phyloP scores from a whole-genome alignment of 1,140 invertebrate species.

The Drosophila equinoxialis region DNA sequence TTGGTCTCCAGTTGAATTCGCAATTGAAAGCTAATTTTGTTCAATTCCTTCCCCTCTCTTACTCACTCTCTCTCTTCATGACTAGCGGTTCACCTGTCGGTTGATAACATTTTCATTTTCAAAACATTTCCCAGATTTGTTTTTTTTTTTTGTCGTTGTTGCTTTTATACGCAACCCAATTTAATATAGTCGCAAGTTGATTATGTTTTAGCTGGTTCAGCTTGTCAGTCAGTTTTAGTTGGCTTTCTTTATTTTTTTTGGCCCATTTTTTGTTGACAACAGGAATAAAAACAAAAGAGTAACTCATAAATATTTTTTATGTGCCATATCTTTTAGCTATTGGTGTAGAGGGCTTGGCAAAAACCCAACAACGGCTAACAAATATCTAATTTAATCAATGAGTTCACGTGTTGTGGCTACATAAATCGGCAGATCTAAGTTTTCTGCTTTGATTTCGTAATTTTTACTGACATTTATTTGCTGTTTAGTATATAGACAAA shows the following conservation, averaged over 20 bases:
- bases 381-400: slow-evolving; percentile 78
- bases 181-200: slow-evolving; percentile 47
- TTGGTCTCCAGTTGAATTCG: slow-evolving; percentile 54
- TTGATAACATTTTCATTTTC: slow-evolving; percentile 71
- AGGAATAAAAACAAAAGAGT: slow-evolving; percentile 48
- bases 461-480: slow-evolving; percentile 67
- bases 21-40: slow-evolving; percentile 62
- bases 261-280: slow-evolving; percentile 36
- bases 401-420: slow-evolving; percentile 76
- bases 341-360: slow-evolving; percentile 35
- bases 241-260: slow-evolving; percentile 16
- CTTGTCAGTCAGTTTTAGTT: slow-evolving; percentile 41
- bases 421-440: slow-evolving; percentile 58
- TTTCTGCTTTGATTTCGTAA: slow-evolving; percentile 62
- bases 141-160: not conserved
- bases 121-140: slow-evolving; percentile 34
- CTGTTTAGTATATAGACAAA: slow-evolving; percentile 53
- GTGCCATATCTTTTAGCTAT: slow-evolving; percentile 55
- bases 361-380: not conserved
- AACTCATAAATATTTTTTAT: slow-evolving; percentile 76
- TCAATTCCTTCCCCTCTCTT: slow-evolving; percentile 30
- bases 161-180: slow-evolving; percentile 64
- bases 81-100: slow-evolving; percentile 41
- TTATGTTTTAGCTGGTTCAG: slow-evolving; percentile 29
- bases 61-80: not conserved